These are phyloP conservation scores for Thripadectes ignobilis DNA, from an alignment of 2,797 vertebrate genomes.

Conservation along the genomic window DNA sequence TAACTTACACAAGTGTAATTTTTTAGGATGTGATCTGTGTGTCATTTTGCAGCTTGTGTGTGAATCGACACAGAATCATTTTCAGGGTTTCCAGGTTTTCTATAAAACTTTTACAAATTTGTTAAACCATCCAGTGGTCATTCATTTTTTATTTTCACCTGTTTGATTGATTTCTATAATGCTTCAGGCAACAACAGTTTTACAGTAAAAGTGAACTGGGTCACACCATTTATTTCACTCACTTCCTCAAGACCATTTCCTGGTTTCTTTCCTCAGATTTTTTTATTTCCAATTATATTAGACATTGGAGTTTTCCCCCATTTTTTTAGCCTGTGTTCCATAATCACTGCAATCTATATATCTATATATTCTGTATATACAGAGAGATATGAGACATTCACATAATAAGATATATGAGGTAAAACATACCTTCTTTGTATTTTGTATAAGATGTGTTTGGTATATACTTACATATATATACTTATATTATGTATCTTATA, in stretches of 20 bases:
- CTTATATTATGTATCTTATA: not conserved
- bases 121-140: constrained; percentile 37
- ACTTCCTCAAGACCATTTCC: constrained; percentile 51
- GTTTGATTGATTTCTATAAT: constrained; percentile 70
- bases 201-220: constrained; percentile 66
- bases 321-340: not conserved
- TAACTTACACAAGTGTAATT: not conserved
- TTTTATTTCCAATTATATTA: constrained; percentile 60
- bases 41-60: not conserved
- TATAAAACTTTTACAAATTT: constrained; percentile 49
- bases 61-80: not conserved
- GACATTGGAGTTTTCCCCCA: not conserved
- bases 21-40: not conserved
- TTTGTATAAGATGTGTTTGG: not conserved
- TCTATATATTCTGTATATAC: not conserved
- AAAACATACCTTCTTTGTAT: not conserved
- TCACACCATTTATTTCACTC: constrained; percentile 47
- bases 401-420: not conserved
- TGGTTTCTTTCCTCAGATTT: constrained; percentile 45
- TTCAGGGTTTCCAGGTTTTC: constrained; percentile 48
- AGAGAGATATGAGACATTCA: not conserved
- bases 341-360: not conserved
- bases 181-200: constrained; percentile 62
- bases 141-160: constrained; percentile 62
- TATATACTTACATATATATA: not conserved